Conservation (phyloP, 2,113 vertebrate species). For the Pachypanchax playfairii region DNA sequence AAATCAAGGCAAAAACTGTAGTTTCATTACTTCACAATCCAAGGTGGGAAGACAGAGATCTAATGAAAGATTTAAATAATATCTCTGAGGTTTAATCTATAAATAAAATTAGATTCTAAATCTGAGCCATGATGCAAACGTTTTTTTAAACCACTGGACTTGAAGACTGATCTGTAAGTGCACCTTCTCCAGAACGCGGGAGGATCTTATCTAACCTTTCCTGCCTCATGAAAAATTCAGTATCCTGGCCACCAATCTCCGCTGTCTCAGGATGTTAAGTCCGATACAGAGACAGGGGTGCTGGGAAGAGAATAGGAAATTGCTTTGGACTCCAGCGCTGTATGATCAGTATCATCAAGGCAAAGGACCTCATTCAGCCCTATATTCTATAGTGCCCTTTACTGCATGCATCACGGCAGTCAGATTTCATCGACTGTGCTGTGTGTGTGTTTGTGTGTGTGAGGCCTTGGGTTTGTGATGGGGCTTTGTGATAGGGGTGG, state of each 20-base stretch:
- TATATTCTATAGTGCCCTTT: constrained; percentile 43
- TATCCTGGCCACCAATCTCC: constrained; percentile 78
- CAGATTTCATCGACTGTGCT: constrained; percentile 36
- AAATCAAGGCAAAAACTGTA: background rate
- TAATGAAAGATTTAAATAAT: background rate
- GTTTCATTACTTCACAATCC: background rate
- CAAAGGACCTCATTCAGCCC: constrained; percentile 46
- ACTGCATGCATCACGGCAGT: constrained; percentile 9
- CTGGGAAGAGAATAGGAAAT: constrained; percentile 67
- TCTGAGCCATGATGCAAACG: constrained; percentile 34
- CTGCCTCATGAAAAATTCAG: constrained; percentile 81
- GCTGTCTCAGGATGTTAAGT: constrained; percentile 75
- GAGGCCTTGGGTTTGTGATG: constrained; percentile 35
- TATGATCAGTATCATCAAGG: constrained; percentile 60
- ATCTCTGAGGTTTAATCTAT: constrained; percentile 9
- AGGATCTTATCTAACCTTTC: constrained; percentile 81
- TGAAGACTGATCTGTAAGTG: constrained; percentile 56
- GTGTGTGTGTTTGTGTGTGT: constrained; percentile 23
- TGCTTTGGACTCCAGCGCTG: constrained; percentile 63
- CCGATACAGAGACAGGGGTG: constrained; percentile 63
- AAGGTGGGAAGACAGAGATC: background rate
- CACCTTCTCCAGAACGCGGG: constrained; percentile 63
- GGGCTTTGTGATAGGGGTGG: constrained; percentile 53
- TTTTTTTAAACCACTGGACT: constrained; percentile 30
- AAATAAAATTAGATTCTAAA: constrained; percentile 42